A percentile compares a stretch with the other conserved stretches of the same genome.
phyloP scores from a whole-genome alignment of 2,888 invertebrate species.

The Lepidonotus clava region DNA sequence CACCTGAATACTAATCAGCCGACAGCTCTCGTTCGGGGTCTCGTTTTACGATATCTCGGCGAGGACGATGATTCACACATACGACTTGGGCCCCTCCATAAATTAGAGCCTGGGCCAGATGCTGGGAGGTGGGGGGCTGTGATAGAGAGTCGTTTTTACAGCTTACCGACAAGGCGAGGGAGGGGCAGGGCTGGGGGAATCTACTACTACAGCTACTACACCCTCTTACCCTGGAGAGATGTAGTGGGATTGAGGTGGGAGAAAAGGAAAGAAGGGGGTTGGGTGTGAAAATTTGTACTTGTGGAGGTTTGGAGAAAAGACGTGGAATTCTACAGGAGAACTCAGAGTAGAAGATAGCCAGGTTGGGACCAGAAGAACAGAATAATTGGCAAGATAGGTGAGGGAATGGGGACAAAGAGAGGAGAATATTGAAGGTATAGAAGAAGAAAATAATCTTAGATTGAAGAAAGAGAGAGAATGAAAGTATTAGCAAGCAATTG shows the following conservation, averaged over 20 bases:
- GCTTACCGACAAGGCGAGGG: background rate
- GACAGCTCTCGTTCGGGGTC: slow-evolving; percentile 40
- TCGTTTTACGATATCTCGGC: slow-evolving; percentile 50
- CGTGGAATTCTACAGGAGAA: too few relatives aligned
- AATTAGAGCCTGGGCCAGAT: slow-evolving; percentile 46
- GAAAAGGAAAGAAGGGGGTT: background rate
- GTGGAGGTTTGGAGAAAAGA: too few relatives aligned
- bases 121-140: background rate
- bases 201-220: background rate
- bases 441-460: too few relatives aligned
- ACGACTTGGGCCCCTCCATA: slow-evolving; percentile 40
- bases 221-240: background rate
- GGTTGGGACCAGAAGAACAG: too few relatives aligned
- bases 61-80: slow-evolving; percentile 49
- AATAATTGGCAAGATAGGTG: too few relatives aligned
- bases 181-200: background rate
- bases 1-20: slow-evolving; percentile 53
- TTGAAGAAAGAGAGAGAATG: too few relatives aligned
- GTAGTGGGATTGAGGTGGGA: background rate
- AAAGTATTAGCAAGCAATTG: too few relatives aligned
- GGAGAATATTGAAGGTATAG: too few relatives aligned
- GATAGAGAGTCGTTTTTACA: slow-evolving; percentile 34
- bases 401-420: too few relatives aligned
- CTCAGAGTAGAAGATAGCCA: too few relatives aligned
- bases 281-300: background rate